phyloP scores from a whole-genome alignment of 2,888 invertebrate genomes.

The Philereme vetulata region DNA sequence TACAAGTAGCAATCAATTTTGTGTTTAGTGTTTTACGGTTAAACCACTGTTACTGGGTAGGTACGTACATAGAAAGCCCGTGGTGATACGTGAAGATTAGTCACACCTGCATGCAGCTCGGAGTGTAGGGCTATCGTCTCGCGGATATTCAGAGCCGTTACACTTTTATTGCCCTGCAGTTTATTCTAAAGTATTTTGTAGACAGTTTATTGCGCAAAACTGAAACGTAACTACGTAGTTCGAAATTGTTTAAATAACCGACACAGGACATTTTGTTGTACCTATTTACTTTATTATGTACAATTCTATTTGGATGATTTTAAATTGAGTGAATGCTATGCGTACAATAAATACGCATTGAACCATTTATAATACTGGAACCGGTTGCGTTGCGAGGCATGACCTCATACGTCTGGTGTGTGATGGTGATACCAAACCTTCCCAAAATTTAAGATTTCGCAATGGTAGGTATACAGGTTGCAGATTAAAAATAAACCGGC shows the following conservation, averaged over 20 bases:
- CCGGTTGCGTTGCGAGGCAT: constrained; percentile 58
- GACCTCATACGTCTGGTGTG: constrained; percentile 66
- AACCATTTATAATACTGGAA: constrained; percentile 43
- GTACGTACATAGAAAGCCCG: constrained; percentile 34
- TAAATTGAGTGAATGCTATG: too few relatives aligned
- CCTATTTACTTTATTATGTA: too few relatives aligned
- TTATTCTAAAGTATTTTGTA: constrained; percentile 42
- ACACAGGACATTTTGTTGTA: too few relatives aligned
- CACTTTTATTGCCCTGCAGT: constrained; percentile 50
- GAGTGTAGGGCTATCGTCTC: constrained; percentile 51
- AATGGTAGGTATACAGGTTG: constrained; percentile 29
- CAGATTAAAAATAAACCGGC: constrained; percentile 28
- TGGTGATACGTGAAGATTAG: constrained; percentile 50
- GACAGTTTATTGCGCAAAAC: constrained; percentile 44
- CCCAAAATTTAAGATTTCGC: constrained; percentile 23
- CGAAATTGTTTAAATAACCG: too few relatives aligned
- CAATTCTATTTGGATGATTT: too few relatives aligned
- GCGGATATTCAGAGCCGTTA: constrained; percentile 44
- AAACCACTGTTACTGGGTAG: too few relatives aligned
- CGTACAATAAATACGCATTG: constrained; percentile 25
- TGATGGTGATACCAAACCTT: constrained; percentile 46
- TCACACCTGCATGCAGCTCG: constrained; percentile 54
- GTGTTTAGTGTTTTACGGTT: too few relatives aligned
- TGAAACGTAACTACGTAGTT: not conserved
- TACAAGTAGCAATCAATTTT: too few relatives aligned